These are phyloP conservation scores for Zophobas morio DNA, from an alignment of 1,140 invertebrate genomes.

Conservation along the genomic window DNA sequence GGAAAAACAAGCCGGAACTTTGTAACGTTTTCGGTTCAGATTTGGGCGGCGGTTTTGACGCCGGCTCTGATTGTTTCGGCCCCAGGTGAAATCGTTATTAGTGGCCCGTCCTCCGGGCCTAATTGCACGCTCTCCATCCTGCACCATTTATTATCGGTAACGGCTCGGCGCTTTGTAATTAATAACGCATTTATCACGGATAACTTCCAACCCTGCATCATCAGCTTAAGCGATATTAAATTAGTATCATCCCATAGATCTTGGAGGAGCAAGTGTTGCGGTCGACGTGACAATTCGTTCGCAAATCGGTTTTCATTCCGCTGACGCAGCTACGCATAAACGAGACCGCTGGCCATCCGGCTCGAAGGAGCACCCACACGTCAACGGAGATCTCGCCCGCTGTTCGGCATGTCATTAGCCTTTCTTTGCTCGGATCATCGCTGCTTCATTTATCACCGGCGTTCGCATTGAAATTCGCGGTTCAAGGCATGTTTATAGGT, in stretches of 20 bases:
- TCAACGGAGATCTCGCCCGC: too few species aligned
- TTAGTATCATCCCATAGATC: not conserved
- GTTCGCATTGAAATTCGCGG: not conserved
- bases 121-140: constrained; percentile 45
- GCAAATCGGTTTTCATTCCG: too few species aligned
- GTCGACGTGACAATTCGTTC: too few species aligned
- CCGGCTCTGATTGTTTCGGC: constrained; percentile 1
- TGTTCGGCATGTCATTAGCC: too few species aligned
- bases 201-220: constrained; percentile 17
- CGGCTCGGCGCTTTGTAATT: constrained; percentile 51
- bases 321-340: too few species aligned
- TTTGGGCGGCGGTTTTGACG: constrained; percentile 10
- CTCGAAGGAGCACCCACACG: too few species aligned
- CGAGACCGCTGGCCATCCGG: too few species aligned
- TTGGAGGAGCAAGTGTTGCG: too few species aligned
- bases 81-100: constrained; percentile 32
- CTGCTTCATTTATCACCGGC: too few species aligned
- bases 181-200: constrained; percentile 54
- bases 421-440: too few species aligned
- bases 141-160: constrained; percentile 52
- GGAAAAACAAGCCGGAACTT: constrained; percentile 6
- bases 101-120: constrained; percentile 42
- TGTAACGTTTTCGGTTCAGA: not conserved
- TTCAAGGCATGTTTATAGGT: not conserved
- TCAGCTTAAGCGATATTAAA: constrained; percentile 39